These are phyloP conservation scores for Drosophila azteca DNA, from an alignment of 1,140 invertebrate genomes.

Conservation along the genomic window DNA sequence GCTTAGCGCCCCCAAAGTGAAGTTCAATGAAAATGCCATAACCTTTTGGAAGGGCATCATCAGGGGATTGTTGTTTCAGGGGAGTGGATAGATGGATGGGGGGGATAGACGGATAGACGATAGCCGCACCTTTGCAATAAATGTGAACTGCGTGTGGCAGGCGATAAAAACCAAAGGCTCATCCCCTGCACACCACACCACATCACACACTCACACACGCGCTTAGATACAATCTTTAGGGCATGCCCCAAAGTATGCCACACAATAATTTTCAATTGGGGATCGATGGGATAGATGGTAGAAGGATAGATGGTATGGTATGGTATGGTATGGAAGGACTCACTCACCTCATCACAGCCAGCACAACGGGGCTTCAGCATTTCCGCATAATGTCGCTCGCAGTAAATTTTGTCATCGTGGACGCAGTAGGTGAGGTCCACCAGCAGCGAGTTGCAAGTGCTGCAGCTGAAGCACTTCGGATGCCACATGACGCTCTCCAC, in stretches of 20 bases:
- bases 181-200: constrained; percentile 43
- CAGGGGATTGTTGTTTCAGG: neutral
- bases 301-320: too few species aligned
- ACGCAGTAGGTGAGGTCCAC: constrained; percentile 97
- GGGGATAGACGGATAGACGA: neutral
- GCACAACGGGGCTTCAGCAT: constrained; percentile 95
- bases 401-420: constrained; percentile 93
- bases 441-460: constrained; percentile 92
- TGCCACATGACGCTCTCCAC: constrained; percentile 89
- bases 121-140: constrained; percentile 69
- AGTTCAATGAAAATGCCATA: constrained; percentile 75
- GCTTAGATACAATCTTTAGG: constrained; percentile 17
- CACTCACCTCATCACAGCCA: constrained; percentile 96
- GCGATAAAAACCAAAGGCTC: constrained; percentile 59
- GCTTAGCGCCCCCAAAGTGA: constrained; percentile 51
- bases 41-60: constrained; percentile 17
- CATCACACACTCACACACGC: constrained; percentile 46
- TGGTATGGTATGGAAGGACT: too few species aligned
- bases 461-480: constrained; percentile 94
- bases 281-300: constrained; percentile 21
- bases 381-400: constrained; percentile 97
- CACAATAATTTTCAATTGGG: constrained; percentile 63
- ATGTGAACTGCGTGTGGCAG: constrained; percentile 61
- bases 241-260: constrained; percentile 59
- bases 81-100: neutral